These are phyloP conservation scores for Cathartes aura DNA, from an alignment of 2,113 vertebrate genomes.

Conservation along the genomic window DNA sequence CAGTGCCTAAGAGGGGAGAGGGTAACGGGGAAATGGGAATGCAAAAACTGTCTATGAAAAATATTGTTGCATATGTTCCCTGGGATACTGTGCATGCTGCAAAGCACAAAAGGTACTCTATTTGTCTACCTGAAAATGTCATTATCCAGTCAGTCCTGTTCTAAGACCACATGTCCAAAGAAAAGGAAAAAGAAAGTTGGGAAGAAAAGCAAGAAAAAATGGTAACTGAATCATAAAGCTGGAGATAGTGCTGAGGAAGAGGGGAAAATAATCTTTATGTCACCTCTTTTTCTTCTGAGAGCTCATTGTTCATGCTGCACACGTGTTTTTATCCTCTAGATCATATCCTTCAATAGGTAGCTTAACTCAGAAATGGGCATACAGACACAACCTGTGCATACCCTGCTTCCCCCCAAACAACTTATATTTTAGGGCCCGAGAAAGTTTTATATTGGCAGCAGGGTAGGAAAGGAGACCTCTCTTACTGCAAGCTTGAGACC, in stretches of 20 bases:
- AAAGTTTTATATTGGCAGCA: not conserved
- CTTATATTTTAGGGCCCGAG: not conserved
- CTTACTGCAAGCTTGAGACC: not conserved
- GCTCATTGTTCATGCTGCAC: accelerated
- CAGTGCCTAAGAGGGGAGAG: not conserved
- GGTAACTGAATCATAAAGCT: not conserved
- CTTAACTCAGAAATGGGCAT: not conserved
- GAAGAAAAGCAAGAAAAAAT: not conserved
- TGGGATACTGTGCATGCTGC: not conserved
- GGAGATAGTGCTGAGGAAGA: not conserved
- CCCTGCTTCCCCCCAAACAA: accelerated
- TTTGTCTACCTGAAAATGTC: not conserved
- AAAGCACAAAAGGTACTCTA: not conserved
- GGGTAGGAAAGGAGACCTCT: not conserved
- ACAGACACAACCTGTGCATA: not conserved
- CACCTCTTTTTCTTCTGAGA: not conserved
- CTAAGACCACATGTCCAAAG: not conserved
- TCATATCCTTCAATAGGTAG: not conserved
- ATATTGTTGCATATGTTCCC: not conserved
- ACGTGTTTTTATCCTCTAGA: not conserved
- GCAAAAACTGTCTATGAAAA: not conserved
- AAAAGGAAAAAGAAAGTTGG: not conserved
- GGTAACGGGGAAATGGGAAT: not conserved
- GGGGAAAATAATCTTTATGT: not conserved
- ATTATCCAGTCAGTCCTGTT: not conserved